phyloP scores from a whole-genome alignment of 2,113 vertebrate species.

The Gavialis gangeticus region DNA sequence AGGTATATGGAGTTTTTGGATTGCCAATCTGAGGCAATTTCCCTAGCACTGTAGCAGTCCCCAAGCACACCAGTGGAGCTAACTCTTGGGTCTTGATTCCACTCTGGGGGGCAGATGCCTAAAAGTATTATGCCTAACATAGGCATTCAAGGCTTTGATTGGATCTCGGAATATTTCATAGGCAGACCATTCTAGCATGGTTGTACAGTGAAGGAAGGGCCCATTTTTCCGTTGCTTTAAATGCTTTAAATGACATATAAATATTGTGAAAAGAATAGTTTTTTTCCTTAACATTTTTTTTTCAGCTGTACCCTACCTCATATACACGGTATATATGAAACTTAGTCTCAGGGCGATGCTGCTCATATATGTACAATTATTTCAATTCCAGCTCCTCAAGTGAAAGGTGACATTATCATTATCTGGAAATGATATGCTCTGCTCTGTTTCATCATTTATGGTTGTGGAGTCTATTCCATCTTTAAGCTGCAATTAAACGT shows the following conservation, averaged over 20 bases:
- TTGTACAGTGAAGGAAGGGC: neutral
- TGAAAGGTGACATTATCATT: neutral
- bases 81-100: neutral
- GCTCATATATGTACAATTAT: neutral
- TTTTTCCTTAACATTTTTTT: neutral
- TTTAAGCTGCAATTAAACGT: conserved; percentile 56
- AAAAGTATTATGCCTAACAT: neutral
- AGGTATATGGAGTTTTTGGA: no score
- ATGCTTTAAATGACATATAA: neutral
- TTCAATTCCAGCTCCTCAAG: neutral
- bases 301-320: neutral
- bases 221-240: neutral
- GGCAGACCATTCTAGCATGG: neutral
- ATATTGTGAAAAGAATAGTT: neutral
- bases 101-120: neutral
- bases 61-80: neutral
- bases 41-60: no score
- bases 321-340: neutral
- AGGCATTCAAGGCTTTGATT: neutral
- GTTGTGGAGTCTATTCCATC: conserved; percentile 35
- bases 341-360: neutral
- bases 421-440: conserved; percentile 17
- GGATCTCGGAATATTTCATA: neutral
- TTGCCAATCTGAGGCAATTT: no score
- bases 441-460: conserved; percentile 20